Evolutionary conservation across 2,797 vertebrate species (phyloP).

Genomic region (Adrianichthys oophorus): DNA sequence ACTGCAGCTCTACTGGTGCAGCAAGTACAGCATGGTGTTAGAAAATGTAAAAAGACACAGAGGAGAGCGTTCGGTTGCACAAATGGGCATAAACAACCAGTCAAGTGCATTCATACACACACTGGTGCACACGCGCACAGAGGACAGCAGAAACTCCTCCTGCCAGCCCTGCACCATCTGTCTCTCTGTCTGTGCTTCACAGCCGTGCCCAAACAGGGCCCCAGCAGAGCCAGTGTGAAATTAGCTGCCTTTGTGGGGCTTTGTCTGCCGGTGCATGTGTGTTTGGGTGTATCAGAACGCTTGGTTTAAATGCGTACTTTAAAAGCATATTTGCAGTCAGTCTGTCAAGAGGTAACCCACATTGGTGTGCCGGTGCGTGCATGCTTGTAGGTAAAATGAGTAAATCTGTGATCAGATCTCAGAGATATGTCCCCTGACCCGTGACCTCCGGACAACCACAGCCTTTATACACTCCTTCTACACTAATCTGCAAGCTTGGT

Average conservation of each 20-base stretch:
- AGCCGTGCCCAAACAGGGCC: slow-evolving; percentile 72
- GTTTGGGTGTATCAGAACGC: slow-evolving; percentile 64
- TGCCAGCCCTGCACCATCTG: slow-evolving; percentile 86
- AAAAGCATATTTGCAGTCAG: slow-evolving; percentile 64
- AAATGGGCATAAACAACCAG: slow-evolving; percentile 46
- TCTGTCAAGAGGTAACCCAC: slow-evolving; percentile 57
- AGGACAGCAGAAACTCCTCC: slow-evolving; percentile 71
- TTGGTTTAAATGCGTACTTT: slow-evolving; percentile 61
- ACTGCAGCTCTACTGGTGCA: slow-evolving; percentile 46
- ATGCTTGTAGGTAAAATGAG: slow-evolving; percentile 1
- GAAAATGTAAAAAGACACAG: slow-evolving; percentile 59
- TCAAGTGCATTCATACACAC: slow-evolving; percentile 38
- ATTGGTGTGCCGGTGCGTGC: slow-evolving; percentile 16
- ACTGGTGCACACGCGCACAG: slow-evolving; percentile 33
- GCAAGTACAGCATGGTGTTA: slow-evolving; percentile 65
- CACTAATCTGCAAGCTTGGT: slow-evolving; percentile 32
- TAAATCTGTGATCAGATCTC: slow-evolving; percentile 34
- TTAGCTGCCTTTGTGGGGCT: slow-evolving; percentile 75
- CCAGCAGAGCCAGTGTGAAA: slow-evolving; percentile 74
- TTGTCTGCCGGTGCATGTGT: slow-evolving; percentile 71
- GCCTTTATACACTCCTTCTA: slow-evolving; percentile 40
- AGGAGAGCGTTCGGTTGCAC: slow-evolving; percentile 33
- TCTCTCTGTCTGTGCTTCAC: slow-evolving; percentile 76
- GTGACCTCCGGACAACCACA: slow-evolving; percentile 35
- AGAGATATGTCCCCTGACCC: slow-evolving; percentile 49